These are phyloP conservation scores for Acleris laterana DNA, from an alignment of 2,888 invertebrate genomes.

Conservation along the genomic window DNA sequence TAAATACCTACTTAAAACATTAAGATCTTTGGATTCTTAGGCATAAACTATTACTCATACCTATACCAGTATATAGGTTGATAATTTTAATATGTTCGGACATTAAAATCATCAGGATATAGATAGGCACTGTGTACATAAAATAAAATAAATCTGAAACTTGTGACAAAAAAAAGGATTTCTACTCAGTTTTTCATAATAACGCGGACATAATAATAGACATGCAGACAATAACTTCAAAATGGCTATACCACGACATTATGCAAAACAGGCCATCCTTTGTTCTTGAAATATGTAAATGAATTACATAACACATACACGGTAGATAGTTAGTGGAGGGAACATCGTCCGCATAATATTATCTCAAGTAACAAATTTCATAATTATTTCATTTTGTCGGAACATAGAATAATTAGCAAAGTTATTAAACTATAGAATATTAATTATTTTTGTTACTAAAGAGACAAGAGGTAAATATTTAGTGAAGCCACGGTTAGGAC, in stretches of 20 bases:
- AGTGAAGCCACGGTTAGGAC: too few relatives aligned
- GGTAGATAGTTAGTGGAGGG: slow-evolving; percentile 12
- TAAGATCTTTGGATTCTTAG: too few relatives aligned
- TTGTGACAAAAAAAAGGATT: too few relatives aligned
- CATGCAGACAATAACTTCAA: not conserved
- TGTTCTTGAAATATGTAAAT: slow-evolving; percentile 35
- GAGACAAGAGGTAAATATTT: too few relatives aligned
- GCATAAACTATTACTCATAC: too few relatives aligned
- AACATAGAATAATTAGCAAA: slow-evolving; percentile 21
- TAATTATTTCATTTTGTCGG: slow-evolving; percentile 33
- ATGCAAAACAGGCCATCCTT: slow-evolving; percentile 16
- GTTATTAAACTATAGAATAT: slow-evolving; percentile 19
- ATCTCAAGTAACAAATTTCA: slow-evolving; percentile 19
- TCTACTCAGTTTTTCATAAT: not conserved
- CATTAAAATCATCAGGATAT: too few relatives aligned
- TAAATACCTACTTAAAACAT: too few relatives aligned
- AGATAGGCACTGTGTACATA: too few relatives aligned
- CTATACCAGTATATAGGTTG: too few relatives aligned
- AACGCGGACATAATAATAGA: not conserved
- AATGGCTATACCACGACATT: slow-evolving; percentile 14
- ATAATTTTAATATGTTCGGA: too few relatives aligned
- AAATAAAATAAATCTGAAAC: too few relatives aligned
- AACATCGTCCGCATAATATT: slow-evolving; percentile 21
- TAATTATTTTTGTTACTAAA: not conserved
- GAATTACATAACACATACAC: slow-evolving; percentile 16